phyloP scores from a whole-genome alignment of 1,140 invertebrate genomes.

The Megalonaias nervosa region DNA sequence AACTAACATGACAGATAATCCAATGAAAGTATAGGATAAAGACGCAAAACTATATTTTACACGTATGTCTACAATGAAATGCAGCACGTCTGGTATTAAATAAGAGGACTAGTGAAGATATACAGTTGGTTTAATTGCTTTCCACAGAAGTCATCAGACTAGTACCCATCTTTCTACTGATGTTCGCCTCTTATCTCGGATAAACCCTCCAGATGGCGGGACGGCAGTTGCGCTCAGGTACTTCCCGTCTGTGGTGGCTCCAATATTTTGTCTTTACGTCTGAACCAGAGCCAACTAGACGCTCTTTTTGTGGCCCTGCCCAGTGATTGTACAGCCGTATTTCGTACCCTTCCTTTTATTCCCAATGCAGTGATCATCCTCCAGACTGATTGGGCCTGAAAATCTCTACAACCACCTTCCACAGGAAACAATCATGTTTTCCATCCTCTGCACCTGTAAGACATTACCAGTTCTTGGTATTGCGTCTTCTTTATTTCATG shows the following conservation, averaged over 20 bases:
- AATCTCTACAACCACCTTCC: constrained; percentile 27
- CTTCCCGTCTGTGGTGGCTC: constrained; percentile 17
- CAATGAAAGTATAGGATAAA: no score
- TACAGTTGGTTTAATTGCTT: no score
- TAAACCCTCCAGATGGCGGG: constrained; percentile 8
- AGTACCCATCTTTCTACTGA: constrained; percentile 12
- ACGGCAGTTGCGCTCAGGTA: constrained; percentile 14
- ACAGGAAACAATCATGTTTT: constrained; percentile 15
- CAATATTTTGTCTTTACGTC: constrained; percentile 6
- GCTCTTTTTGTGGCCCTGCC: constrained; percentile 8
- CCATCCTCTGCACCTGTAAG: constrained; percentile 13
- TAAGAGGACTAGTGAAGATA: no score
- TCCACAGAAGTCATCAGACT: constrained; percentile 12
- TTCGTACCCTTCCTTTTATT: neutral
- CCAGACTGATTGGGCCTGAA: constrained; percentile 27
- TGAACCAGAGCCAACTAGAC: constrained; percentile 29
- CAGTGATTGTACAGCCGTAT: constrained; percentile 1
- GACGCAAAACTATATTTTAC: no score
- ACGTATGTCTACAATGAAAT: no score
- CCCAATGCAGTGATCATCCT: constrained; percentile 13
- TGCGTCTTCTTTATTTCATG: constrained; percentile 10
- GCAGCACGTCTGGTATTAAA: no score
- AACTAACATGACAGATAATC: no score
- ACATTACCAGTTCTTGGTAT: constrained; percentile 11
- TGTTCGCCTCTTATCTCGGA: constrained; percentile 17